Evolutionary conservation across 2,888 invertebrate genomes (phyloP).

Genomic region (Conus canariensis): DNA sequence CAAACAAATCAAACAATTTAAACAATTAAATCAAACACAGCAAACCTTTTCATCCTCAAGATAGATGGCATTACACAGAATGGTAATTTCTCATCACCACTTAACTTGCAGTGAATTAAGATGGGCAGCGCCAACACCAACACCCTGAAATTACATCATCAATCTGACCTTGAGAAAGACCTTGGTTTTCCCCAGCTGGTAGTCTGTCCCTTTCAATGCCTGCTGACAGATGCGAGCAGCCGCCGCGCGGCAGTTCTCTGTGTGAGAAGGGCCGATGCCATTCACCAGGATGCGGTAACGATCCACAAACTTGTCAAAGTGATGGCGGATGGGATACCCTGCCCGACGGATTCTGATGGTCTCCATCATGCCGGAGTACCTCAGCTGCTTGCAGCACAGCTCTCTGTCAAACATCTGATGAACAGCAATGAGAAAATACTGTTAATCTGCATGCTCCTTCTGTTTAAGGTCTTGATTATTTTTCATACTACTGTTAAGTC

Average conservation of each 20-base stretch:
- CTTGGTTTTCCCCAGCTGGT: slow-evolving; percentile 98
- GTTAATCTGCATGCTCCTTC: too few species aligned
- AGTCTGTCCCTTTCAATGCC: slow-evolving; percentile 92
- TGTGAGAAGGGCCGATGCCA: slow-evolving; percentile 76
- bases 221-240: slow-evolving; percentile 93
- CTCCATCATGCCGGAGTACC: slow-evolving; percentile 99
- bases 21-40: too few species aligned
- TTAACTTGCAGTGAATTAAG: too few species aligned
- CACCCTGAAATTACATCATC: background rate
- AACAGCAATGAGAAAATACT: background rate
- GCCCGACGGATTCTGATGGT: slow-evolving; percentile 98
- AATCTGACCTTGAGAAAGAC: slow-evolving; percentile 90
- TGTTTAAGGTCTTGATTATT: background rate
- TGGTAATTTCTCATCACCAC: too few species aligned
- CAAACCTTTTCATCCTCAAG: too few species aligned
- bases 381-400: slow-evolving; percentile 95
- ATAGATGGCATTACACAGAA: too few species aligned
- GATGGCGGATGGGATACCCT: slow-evolving; percentile 98
- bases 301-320: slow-evolving; percentile 97
- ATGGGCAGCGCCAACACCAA: too few species aligned
- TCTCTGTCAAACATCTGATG: slow-evolving; percentile 95
- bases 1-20: too few species aligned
- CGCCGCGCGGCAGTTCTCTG: slow-evolving; percentile 86
- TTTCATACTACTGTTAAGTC: background rate
- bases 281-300: slow-evolving; percentile 94